Base-by-base conservation (phyloP, 2,797 vertebrate species). In the Sebastiscus tertius region DNA sequence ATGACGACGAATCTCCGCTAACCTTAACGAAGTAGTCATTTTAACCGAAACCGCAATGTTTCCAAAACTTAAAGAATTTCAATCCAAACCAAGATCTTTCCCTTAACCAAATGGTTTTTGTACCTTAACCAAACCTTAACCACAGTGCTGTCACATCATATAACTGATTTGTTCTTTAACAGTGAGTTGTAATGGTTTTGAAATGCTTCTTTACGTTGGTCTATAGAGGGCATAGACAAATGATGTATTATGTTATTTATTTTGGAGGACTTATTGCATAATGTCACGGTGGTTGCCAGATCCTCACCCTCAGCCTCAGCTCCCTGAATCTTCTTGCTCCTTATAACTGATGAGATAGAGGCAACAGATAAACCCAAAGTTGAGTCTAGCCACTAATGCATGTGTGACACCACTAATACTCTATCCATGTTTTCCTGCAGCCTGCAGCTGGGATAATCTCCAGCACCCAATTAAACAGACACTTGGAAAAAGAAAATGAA, bases 401-500 rank as follows among this genome's bases (percentile, higher is more conserved):
- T 49, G 65, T 33, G 27, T 71, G 71, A 69, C 34, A 29, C 71
- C 55, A 59, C 36, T 46, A 66, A 65, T 7, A 56, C 56, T 62
- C 52, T 16, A 42, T 72, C 52, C 22, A 56, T 20, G 29, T 60
- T 49, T 59, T 22, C n/a, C 22, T 59, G 33, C 31, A 63, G 22
- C 24, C 20, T 42, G 18, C 24, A 49, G 78, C 39, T 26, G 46
- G 14, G 2, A 65, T 58, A 4, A 42, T 58, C 27, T 66, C 55
- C 29, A 29, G 29, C 24, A 10, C 3, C 18, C 34, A 56, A 46
- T 49, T 18, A 64, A 75, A 60, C 27, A 70, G n/a, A 64, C 33
- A 75, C 20, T 34, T 33, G 54, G 42, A 70, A 79, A 82, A 62
- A 18, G 31, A 73, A 31, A 56, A 77, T 70, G 2, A 81, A 68